Evolutionary conservation across 1,140 invertebrate species (phyloP).

Genomic region (Colletes gigas): DNA sequence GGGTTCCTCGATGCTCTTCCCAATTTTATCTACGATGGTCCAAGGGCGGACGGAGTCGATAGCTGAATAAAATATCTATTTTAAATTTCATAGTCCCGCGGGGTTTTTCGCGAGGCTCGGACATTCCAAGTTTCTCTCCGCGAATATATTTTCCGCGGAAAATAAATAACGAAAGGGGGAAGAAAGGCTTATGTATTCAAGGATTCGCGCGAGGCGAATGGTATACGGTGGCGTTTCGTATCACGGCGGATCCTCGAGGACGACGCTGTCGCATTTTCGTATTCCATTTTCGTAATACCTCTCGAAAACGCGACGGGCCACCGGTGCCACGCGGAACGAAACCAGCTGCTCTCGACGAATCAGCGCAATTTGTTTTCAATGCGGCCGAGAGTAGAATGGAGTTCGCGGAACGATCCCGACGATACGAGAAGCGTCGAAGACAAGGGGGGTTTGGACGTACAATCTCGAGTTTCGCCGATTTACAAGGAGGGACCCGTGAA

Average conservation of each 20-base stretch:
- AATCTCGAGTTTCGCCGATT: background rate
- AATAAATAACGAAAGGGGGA: background rate
- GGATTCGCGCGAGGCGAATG: background rate
- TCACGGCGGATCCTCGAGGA: background rate
- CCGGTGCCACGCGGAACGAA: too few relatives aligned
- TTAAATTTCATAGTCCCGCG: too few relatives aligned
- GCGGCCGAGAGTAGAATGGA: background rate
- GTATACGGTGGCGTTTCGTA: background rate
- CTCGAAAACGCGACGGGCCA: background rate
- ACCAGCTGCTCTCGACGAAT: background rate
- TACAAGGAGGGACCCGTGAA: background rate
- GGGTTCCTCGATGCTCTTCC: too few relatives aligned
- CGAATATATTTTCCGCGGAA: background rate
- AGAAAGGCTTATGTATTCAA: conserved; percentile 3
- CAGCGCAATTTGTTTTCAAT: background rate
- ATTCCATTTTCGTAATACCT: background rate
- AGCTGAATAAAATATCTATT: too few relatives aligned
- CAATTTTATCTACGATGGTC: too few relatives aligned
- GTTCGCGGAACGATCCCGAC: background rate
- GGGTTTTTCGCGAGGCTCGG: too few relatives aligned
- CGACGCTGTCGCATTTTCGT: too few relatives aligned
- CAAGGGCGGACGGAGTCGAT: too few relatives aligned
- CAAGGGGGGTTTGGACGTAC: background rate
- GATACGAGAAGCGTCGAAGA: background rate
- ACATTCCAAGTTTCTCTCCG: too few relatives aligned